Evolutionary conservation across 1,140 invertebrate species (phyloP).

Genomic region (Drosophila mauritiana): DNA sequence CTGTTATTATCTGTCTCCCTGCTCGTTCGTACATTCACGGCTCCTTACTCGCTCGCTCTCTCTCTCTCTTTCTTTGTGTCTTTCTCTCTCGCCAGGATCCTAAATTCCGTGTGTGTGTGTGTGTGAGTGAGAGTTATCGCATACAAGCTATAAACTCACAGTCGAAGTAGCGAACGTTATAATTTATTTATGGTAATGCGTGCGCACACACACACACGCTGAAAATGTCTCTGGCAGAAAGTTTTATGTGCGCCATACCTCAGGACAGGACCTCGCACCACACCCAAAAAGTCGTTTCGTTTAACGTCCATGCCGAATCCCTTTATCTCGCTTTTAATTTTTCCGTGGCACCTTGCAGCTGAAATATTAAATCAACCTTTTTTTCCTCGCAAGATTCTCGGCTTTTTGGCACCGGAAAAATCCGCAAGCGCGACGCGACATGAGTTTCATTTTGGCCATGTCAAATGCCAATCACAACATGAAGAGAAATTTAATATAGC

Average conservation of each 20-base stretch:
- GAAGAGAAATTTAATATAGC: constrained; percentile 49
- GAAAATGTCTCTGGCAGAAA: constrained; percentile 45
- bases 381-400: constrained; percentile 52
- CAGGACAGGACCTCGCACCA: constrained; percentile 5
- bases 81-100: constrained; percentile 15
- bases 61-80: constrained; percentile 3
- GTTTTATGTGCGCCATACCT: constrained; percentile 55
- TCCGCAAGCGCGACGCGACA: neutral
- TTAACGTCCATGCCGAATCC: constrained; percentile 70
- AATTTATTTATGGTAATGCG: constrained; percentile 83
- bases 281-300: constrained; percentile 70
- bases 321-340: constrained; percentile 80
- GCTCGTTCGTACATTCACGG: constrained; percentile 47
- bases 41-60: neutral
- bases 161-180: constrained; percentile 77
- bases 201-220: constrained; percentile 41
- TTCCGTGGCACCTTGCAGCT: constrained; percentile 61
- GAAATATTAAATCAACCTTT: constrained; percentile 76
- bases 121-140: constrained; percentile 64
- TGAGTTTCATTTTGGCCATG: constrained; percentile 17
- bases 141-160: constrained; percentile 76
- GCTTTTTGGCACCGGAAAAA: constrained; percentile 11
- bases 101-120: constrained; percentile 30
- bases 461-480: constrained; percentile 55
- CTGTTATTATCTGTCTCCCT: constrained; percentile 74